Base-by-base conservation (phyloP, 2,888 invertebrate genomes). In the Campoletis raptor region DNA sequence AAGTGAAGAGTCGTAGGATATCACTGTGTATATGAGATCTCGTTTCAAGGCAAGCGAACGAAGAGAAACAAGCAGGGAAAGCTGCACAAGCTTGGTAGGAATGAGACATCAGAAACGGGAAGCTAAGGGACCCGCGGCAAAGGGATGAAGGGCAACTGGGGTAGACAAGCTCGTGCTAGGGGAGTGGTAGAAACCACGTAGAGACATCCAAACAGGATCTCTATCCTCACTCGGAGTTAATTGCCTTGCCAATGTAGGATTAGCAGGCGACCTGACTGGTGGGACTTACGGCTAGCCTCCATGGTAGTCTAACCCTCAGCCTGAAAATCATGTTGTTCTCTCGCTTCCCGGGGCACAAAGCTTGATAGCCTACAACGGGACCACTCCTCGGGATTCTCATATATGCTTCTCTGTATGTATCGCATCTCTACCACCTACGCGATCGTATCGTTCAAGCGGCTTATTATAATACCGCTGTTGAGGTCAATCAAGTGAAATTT, bases 231-330 rank as follows among this genome's bases (percentile, higher is more conserved):
- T 88, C 87, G 80, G 88, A 92, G 91, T 92, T 92, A 92, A 92
- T 92, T 92, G 91, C 90, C 91, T 92, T 89, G 91, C 91, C 91
- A 90, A 92, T 92, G 92, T 90, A 88, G 91, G 91, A 92, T 92
- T 92, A 92, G 89, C 88, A 81, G 86, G 74, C 85, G 86, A 88
- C 88, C 86, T 90, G 88, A 85, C 89, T 85, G 76, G 64, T 48
- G 79, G 79, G 83, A 87, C 86, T 86, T 82, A 86, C 74, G 66
- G 64, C 74, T 81, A 80, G 54, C 85, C 85, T 86, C 78, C 40
- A 36, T n/a, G 86, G 77, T 77, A 81, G 85, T 83, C 86, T 85
- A 85, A 79, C 86, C 70, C 30, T 64, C 70, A 52, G 77, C 70
- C 83, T 81, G 81, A 85, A 87, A 85, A 87, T 89, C 85, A 76